Evolutionary conservation across 2,797 vertebrate genomes (phyloP), one percentile per base, ranked within the genome.

Genomic region (Sebastes trivittatus): DNA sequence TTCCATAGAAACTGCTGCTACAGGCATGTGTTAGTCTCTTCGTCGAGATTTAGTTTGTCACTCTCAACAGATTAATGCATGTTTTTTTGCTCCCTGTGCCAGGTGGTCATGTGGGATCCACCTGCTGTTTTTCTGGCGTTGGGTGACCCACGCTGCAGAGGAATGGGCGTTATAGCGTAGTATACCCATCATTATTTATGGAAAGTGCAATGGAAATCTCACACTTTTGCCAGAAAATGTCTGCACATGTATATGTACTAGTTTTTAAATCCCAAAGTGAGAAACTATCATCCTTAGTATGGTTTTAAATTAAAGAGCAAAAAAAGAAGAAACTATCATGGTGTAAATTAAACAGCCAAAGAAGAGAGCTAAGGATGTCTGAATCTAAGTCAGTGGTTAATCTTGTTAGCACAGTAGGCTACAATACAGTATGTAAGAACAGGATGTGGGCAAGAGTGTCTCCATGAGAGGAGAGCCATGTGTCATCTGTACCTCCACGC

Each of bases 401-500:
- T 92, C 82, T 62, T 76, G 78, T 87, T 79, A 86, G 77, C 76
- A 46, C 78, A 82, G 76, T 32, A 4, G 22, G 78, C 52, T 64
- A 49, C 72, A 27, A 29, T 49, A 46, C 74, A 62, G 52, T 77
- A 52, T 61, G 68, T 74, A 81, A 75, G 82, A 90, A 64, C 65
- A 75, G 72, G 67, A 69, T 72, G 84, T 78, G 65, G 68, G 71
- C 11, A 27, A 22, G 75, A 61, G 72, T 58, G 55, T 76, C 72
- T 87, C 73, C 59, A 27, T 62, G 59, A 82, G 23, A 87, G 72
- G 13, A 38, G 55, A 84, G 72, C 22, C 54, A 25, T 67, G 72
- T 58, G 55, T 90, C 88, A 80, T 87, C 73, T 71, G 72, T 61
- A 87, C 75, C 79, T 82, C 65, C 27, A 49, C 16, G 73, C 87